Conservation (phyloP, 2,113 vertebrate genomes). For the Chelonoidis abingdonii region DNA sequence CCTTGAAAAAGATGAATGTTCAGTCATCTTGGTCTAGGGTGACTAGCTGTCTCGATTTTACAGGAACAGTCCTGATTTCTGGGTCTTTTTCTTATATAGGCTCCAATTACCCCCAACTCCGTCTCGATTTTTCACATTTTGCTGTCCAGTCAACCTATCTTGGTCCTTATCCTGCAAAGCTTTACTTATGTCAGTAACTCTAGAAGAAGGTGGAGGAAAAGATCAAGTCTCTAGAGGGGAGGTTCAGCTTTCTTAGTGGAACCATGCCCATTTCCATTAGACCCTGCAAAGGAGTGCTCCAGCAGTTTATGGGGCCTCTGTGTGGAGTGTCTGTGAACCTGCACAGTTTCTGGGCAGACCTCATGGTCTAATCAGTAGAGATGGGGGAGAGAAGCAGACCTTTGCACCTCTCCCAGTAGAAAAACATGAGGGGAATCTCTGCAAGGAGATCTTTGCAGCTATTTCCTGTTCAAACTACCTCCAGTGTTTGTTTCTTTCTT, state of each 20-base stretch:
- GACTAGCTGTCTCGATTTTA: too few species aligned
- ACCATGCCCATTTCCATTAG: not conserved
- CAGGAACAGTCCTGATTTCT: too few species aligned
- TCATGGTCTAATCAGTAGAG: not conserved
- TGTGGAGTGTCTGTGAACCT: not conserved
- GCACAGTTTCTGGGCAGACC: not conserved
- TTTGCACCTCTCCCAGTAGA: not conserved
- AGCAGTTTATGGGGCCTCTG: not conserved
- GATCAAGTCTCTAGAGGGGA: accelerated
- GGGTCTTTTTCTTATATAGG: too few species aligned
- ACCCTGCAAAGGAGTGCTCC: accelerated
- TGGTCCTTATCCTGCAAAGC: not conserved
- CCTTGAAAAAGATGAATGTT: constrained; percentile 43
- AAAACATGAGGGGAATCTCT: not conserved
- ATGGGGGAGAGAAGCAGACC: not conserved
- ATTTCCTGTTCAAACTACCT: accelerated
- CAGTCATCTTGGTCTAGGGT: constrained; percentile 21
- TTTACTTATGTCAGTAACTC: not conserved
- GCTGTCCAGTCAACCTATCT: not conserved
- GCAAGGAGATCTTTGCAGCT: not conserved
- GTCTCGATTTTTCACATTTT: too few species aligned
- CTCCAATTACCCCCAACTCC: too few species aligned
- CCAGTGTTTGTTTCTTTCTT: not conserved
- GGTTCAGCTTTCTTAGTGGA: not conserved
- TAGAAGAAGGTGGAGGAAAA: not conserved